These are phyloP conservation scores for Cygnus atratus DNA, from an alignment of 2,113 vertebrate genomes.

Conservation along the genomic window DNA sequence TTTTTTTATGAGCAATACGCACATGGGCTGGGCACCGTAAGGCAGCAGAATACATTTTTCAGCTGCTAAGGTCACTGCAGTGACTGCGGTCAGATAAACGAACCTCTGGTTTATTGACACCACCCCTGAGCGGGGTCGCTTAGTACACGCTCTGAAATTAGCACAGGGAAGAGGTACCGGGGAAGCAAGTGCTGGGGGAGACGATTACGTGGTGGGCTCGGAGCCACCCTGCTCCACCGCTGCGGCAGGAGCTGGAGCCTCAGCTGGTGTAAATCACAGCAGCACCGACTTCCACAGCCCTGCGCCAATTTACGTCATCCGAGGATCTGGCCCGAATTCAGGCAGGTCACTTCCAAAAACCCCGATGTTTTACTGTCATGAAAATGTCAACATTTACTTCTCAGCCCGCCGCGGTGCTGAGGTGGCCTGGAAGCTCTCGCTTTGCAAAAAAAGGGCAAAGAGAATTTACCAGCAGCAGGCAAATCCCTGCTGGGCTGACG, in stretches of 20 bases:
- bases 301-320: constrained; percentile 22
- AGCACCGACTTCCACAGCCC: not conserved
- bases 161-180: fast-evolving
- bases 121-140: not conserved
- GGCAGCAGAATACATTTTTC: fast-evolving
- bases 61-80: not conserved
- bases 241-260: not conserved
- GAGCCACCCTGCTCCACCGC: fast-evolving
- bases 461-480: not conserved
- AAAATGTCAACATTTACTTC: constrained; percentile 32
- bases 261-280: constrained; percentile 11
- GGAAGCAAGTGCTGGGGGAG: not conserved
- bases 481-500: not conserved
- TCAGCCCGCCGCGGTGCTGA: not conserved
- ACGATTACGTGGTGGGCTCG: fast-evolving
- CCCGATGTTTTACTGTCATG: not conserved
- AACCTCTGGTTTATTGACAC: not conserved
- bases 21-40: fast-evolving
- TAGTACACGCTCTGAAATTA: not conserved
- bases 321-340: constrained; percentile 1
- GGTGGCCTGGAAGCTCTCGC: not conserved
- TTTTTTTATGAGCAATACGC: fast-evolving
- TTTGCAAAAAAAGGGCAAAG: not conserved
- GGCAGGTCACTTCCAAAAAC: constrained; percentile 22
- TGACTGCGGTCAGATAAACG: fast-evolving